Evolutionary conservation across 53 echinoderm and acorn worm genomes (phyloP).

Genomic region (Paelopatides confundens): DNA sequence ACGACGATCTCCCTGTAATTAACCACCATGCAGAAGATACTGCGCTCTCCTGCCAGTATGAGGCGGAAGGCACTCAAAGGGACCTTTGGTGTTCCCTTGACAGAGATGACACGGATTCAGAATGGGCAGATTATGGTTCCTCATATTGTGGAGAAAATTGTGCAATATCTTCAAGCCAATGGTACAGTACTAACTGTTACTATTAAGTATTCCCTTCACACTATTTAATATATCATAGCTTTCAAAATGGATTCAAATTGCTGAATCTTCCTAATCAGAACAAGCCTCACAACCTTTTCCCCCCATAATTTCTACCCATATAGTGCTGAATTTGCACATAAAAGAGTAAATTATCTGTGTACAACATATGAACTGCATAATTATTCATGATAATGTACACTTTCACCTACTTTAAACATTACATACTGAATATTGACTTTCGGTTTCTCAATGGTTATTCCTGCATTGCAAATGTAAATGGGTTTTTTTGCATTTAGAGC

Average conservation of each 20-base stretch:
- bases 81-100: conserved; percentile 86
- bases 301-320: too few relatives aligned
- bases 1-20: neutral
- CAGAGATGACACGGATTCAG: conserved; percentile 70
- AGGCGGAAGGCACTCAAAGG: conserved; percentile 75
- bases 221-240: too few relatives aligned
- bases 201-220: too few relatives aligned
- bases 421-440: too few relatives aligned
- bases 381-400: too few relatives aligned
- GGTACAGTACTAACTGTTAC: conserved; percentile 32
- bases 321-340: too few relatives aligned
- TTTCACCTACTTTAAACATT: too few relatives aligned
- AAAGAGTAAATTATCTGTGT: too few relatives aligned
- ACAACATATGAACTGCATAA: too few relatives aligned
- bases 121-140: conserved; percentile 72
- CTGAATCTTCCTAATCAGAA: neutral
- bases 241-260: neutral
- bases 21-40: conserved; percentile 93
- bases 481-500: too few relatives aligned
- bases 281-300: neutral
- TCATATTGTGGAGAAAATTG: conserved; percentile 75
- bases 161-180: conserved; percentile 87
- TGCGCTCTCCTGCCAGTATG: conserved; percentile 88
- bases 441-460: too few relatives aligned
- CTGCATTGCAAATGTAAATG: too few relatives aligned